Evolutionary conservation across 2,113 vertebrate genomes (phyloP).

Genomic region (Crotalus helleri): DNA sequence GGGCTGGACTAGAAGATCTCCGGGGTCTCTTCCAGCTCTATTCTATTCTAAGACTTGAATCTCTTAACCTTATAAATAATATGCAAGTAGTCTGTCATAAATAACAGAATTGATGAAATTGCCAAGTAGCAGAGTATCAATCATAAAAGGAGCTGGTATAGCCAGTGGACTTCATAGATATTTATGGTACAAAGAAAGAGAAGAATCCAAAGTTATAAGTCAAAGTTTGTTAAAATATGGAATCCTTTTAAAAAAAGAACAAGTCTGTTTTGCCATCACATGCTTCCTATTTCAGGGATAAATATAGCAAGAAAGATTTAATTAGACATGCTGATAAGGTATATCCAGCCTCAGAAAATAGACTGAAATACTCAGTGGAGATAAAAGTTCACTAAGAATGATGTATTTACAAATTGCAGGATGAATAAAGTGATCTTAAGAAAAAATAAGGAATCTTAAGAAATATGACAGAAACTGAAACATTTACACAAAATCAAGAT

Average conservation of each 20-base stretch:
- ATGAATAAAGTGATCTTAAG: not conserved
- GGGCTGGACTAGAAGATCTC: too few species aligned
- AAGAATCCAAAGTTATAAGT: not conserved
- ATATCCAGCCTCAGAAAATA: not conserved
- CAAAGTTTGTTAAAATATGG: not conserved
- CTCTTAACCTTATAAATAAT: not conserved
- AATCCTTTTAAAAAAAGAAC: not conserved
- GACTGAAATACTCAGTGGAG: not conserved
- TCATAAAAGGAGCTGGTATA: not conserved
- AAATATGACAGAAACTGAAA: not conserved
- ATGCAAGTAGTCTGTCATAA: not conserved
- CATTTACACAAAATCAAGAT: not conserved
- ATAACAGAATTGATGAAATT: not conserved
- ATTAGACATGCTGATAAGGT: not conserved
- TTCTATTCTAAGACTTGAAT: not conserved
- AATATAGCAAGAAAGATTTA: not conserved
- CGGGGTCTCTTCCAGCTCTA: too few species aligned
- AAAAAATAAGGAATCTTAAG: not conserved
- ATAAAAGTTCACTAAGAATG: not conserved
- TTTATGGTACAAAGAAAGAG: not conserved
- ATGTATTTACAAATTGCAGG: not conserved
- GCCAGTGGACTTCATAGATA: not conserved
- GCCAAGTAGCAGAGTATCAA: not conserved
- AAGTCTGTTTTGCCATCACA: not conserved
- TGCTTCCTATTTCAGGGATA: not conserved